Conservation (phyloP, 2,113 vertebrate species). For the Bostrychus sinensis region DNA sequence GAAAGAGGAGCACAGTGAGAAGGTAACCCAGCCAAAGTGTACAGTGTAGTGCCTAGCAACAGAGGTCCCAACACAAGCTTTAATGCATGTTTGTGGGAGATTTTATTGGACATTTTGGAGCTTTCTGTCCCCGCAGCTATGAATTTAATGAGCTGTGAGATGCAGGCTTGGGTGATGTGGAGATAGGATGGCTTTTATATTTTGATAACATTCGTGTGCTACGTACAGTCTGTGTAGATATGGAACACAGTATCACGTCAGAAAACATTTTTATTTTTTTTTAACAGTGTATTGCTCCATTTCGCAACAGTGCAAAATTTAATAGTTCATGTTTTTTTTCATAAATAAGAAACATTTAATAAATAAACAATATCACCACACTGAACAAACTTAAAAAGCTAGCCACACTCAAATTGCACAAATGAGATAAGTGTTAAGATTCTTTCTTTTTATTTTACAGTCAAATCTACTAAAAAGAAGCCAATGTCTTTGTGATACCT, state of each 20-base stretch:
- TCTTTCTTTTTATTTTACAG: slow-evolving; percentile 51
- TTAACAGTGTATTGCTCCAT: slow-evolving; percentile 87
- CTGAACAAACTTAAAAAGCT: slow-evolving; percentile 54
- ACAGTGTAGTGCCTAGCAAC: slow-evolving; percentile 49
- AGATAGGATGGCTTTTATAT: neutral
- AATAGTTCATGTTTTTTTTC: slow-evolving; percentile 67
- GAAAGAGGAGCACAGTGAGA: slow-evolving; percentile 56
- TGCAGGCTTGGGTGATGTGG: neutral
- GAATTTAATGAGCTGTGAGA: neutral
- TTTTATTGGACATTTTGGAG: slow-evolving; percentile 14
- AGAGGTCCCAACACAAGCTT: slow-evolving; percentile 34
- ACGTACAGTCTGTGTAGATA: neutral
- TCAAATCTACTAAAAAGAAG: slow-evolving; percentile 54
- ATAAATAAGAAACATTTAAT: slow-evolving; percentile 82
- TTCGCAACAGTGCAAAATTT: slow-evolving; percentile 87
- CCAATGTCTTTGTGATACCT: slow-evolving; percentile 44
- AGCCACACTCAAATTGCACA: slow-evolving; percentile 74
- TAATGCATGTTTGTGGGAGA: slow-evolving; percentile 5
- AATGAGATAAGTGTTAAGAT: slow-evolving; percentile 50
- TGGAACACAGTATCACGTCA: slow-evolving; percentile 43
- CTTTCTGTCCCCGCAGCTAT: neutral
- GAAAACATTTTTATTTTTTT: slow-evolving; percentile 82
- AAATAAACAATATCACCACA: slow-evolving; percentile 73
- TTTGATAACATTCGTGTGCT: neutral
- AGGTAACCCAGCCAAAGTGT: slow-evolving; percentile 53